Percentiles rank a stretch among this genome's conserved stretches.
Conservation (phyloP, 2,113 vertebrate species). For the Chaenocephalus aceratus region DNA sequence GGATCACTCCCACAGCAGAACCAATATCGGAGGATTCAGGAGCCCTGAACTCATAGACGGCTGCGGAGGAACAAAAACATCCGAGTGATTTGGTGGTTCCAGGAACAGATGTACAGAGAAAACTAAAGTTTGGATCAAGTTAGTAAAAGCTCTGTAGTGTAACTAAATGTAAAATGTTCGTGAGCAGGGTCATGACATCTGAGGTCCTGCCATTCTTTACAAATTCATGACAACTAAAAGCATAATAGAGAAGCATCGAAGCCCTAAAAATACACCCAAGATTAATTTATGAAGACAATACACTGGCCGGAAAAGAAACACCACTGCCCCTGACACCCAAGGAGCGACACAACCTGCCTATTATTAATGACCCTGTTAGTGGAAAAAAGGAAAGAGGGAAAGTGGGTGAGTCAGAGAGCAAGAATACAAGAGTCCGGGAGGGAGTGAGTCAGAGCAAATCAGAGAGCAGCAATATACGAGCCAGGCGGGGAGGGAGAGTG, state of each 20-base stretch:
- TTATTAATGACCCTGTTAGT: slow-evolving; percentile 22
- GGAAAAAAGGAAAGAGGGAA: slow-evolving; percentile 5
- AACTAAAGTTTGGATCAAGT: neutral
- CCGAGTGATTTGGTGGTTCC: neutral
- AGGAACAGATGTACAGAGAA: neutral
- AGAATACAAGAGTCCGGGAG: slow-evolving; percentile 25
- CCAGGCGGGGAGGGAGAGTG: neutral
- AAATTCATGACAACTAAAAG: neutral
- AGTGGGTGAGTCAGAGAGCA: slow-evolving; percentile 47
- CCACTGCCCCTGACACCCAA: neutral
- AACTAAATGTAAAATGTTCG: neutral
- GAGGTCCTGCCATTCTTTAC: neutral
- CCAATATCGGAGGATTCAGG: slow-evolving; percentile 87
- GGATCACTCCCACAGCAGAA: slow-evolving; percentile 87
- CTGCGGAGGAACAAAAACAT: slow-evolving; percentile 67
- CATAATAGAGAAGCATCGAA: neutral
- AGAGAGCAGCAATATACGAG: slow-evolving; percentile 11
- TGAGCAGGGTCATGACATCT: slow-evolving; percentile 5
- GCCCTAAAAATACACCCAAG: neutral
- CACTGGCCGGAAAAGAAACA: neutral
- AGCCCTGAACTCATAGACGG: slow-evolving; percentile 91
- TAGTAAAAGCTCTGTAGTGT: neutral
- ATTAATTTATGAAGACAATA: neutral
- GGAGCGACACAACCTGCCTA: neutral
- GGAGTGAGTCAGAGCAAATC: slow-evolving; percentile 54